Base-by-base conservation (phyloP, 2,888 invertebrate genomes). In the Ernsta delagoae region DNA sequence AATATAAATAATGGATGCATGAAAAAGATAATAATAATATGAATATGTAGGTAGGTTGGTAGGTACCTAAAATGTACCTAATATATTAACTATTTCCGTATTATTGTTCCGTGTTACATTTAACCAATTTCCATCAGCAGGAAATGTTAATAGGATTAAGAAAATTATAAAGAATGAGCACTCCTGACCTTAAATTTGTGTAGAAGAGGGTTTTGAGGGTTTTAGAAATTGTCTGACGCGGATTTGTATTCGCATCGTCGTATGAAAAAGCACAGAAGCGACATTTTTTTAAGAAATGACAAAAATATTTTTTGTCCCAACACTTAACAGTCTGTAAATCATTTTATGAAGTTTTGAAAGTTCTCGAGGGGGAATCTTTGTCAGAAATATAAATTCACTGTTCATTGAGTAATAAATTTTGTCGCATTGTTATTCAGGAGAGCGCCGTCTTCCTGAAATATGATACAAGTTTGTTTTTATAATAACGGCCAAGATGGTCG, bases 381-480 rank as follows among this genome's bases (percentile, higher is more conserved):
- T 72, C 72, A 78, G 77, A 78, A 80, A 81, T 82, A 83, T 80
- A 78, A 81, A 83, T 81, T 79, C 74, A 74, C 75, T 75, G 78
- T 78, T 83, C 79, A 81, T 82, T 79, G 77, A 78, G 79, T 78
- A 81, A 83, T 83, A 85, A 82, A 86, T 85, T 84, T 79, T 73
- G 75, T 77, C 75, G 74, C 79, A 83, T 86, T 85, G 79, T 83
- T 84, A 85, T 85, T 86, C 83, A 79, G 72, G 73, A 76, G 77
- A 75, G 78, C 79, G 77, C 75, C 71, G 76, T 75, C 76, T 73
- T 57, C 77, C 76, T 83, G 81, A 85, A 80, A 83, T 82, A 84
- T 82, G 79, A 79, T 74, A 78, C 75, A 85, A 85, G 79, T 85
- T 86, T 82, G 80, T 83, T 83, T 82, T 81, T 83, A 81, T 82